phyloP scores from a whole-genome alignment of 2,797 vertebrate genomes.

The Rhabdomys pumilio region DNA sequence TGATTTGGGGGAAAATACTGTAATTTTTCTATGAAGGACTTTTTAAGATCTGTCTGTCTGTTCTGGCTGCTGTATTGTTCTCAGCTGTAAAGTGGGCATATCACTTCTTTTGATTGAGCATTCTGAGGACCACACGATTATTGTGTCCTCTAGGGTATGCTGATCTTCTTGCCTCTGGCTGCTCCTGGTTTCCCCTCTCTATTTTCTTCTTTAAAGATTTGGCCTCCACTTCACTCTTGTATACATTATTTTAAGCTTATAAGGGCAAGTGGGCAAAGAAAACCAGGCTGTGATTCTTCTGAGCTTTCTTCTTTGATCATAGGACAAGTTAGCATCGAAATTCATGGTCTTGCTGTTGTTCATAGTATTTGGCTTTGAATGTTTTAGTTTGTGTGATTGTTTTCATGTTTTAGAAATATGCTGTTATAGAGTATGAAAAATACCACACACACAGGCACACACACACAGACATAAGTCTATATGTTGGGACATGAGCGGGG shows the following conservation, averaged over 20 bases:
- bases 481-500: background rate
- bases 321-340: background rate
- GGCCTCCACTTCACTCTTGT: background rate
- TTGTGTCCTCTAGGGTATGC: background rate
- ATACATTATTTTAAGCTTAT: background rate
- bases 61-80: slow-evolving; percentile 12
- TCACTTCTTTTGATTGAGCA: background rate
- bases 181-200: background rate
- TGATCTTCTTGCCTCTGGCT: background rate
- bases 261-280: background rate
- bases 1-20: slow-evolving; percentile 13
- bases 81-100: slow-evolving; percentile 28
- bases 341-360: background rate
- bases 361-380: background rate
- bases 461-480: background rate
- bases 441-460: background rate
- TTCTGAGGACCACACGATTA: slow-evolving; percentile 1
- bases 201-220: slow-evolving; percentile 5
- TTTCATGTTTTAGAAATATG: slow-evolving; percentile 1
- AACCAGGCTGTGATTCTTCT: background rate
- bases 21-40: slow-evolving; percentile 43
- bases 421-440: background rate
- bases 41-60: background rate
- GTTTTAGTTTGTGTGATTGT: slow-evolving; percentile 16
- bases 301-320: background rate